These are phyloP conservation scores for Eptesicus fuscus DNA, from an alignment of 2,113 vertebrate genomes.

Conservation along the genomic window DNA sequence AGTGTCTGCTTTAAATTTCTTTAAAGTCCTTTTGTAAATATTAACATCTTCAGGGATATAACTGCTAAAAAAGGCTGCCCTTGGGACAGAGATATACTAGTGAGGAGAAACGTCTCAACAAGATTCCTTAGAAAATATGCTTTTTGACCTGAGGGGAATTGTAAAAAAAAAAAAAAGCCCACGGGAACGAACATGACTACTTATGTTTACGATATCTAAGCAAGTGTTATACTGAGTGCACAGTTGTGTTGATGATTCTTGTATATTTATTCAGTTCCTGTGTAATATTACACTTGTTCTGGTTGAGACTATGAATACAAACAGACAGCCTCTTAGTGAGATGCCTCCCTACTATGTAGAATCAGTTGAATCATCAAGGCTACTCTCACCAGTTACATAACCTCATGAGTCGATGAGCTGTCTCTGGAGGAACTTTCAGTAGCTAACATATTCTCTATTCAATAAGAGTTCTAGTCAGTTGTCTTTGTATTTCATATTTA, in stretches of 20 bases:
- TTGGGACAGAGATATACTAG: not conserved
- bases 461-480: not conserved
- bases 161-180: not conserved
- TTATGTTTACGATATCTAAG: constrained; percentile 34
- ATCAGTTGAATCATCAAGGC: not conserved
- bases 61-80: not conserved
- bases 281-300: constrained; percentile 37
- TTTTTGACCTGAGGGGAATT: not conserved
- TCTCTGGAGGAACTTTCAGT: not conserved
- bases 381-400: not conserved
- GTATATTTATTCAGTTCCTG: constrained; percentile 35
- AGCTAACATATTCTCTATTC: not conserved
- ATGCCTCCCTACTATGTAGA: not conserved
- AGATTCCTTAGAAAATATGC: not conserved
- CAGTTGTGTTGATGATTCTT: not conserved
- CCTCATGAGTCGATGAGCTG: not conserved
- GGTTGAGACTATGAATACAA: constrained; percentile 6
- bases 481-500: not conserved
- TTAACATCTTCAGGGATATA: not conserved
- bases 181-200: not conserved
- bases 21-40: constrained; percentile 40
- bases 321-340: not conserved
- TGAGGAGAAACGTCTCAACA: constrained; percentile 18
- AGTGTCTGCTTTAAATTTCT: constrained; percentile 39
- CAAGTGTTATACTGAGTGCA: not conserved